Conservation (phyloP, 1,140 invertebrate species). For the Spodoptera litura region DNA sequence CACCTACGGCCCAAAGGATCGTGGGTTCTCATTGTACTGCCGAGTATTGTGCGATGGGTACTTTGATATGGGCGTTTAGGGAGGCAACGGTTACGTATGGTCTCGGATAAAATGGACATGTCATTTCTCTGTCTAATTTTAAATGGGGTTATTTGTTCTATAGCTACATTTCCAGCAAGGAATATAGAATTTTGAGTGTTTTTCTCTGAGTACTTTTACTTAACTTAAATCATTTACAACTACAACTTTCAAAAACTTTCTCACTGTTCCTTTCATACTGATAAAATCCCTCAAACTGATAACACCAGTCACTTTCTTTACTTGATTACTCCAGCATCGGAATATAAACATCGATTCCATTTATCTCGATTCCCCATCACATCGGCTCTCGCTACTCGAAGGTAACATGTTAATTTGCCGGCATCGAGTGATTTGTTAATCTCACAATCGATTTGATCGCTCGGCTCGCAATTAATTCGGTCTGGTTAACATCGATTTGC, state of each 20-base stretch:
- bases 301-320: slow-evolving; percentile 10
- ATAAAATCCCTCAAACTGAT: not conserved
- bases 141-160: not conserved
- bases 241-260: too few relatives aligned
- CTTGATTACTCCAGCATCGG: slow-evolving; percentile 14
- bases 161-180: not conserved
- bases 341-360: slow-evolving; percentile 42
- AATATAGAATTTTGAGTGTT: too few relatives aligned
- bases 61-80: slow-evolving; percentile 48
- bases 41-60: slow-evolving; percentile 48
- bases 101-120: slow-evolving; percentile 23
- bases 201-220: too few relatives aligned
- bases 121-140: slow-evolving; percentile 37
- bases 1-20: slow-evolving; percentile 65
- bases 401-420: slow-evolving; percentile 44
- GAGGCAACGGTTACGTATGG: slow-evolving; percentile 12
- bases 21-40: slow-evolving; percentile 56
- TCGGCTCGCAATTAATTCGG: slow-evolving; percentile 47
- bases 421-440: slow-evolving; percentile 47
- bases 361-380: slow-evolving; percentile 36
- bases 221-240: too few relatives aligned
- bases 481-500: slow-evolving; percentile 48
- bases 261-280: too few relatives aligned
- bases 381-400: slow-evolving; percentile 25
- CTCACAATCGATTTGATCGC: slow-evolving; percentile 46